A percentile compares a stretch with the other conserved stretches of the same genome.
phyloP scores from a whole-genome alignment of 2,888 invertebrate genomes.

The Ptilodon capucinus region DNA sequence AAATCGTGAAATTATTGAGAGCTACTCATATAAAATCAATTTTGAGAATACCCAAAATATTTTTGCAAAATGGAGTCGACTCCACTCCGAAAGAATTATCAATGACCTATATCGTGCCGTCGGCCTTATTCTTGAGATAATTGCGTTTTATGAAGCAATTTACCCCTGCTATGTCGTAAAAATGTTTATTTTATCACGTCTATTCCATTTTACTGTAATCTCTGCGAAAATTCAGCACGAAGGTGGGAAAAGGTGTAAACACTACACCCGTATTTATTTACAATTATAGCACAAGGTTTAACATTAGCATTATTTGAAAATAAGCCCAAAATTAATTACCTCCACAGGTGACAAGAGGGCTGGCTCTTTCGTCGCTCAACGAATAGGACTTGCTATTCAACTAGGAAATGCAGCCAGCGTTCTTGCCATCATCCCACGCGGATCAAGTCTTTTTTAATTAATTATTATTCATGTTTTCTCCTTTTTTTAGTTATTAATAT shows the following conservation, averaged over 20 bases:
- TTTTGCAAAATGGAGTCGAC: conserved; percentile 20
- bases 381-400: too few species aligned
- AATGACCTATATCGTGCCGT: conserved; percentile 33
- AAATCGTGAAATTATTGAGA: not conserved
- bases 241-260: conserved; percentile 31
- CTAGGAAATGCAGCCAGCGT: too few species aligned
- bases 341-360: too few species aligned
- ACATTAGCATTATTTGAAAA: not conserved
- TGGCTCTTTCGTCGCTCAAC: too few species aligned
- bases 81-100: conserved; percentile 20
- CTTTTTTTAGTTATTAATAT: too few species aligned
- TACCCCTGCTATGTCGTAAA: conserved; percentile 65
- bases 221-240: conserved; percentile 45
- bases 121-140: conserved; percentile 64
- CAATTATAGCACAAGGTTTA: conserved; percentile 4
- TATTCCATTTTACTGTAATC: conserved; percentile 62
- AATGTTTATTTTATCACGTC: conserved; percentile 69
- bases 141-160: conserved; percentile 75
- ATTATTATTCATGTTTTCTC: too few species aligned
- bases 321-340: too few species aligned
- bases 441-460: too few species aligned
- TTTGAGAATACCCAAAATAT: conserved; percentile 1
- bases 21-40: not conserved
- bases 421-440: too few species aligned
- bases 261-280: conserved; percentile 17